phyloP scores from a whole-genome alignment of 1,140 invertebrate genomes.

The Drusus annulatus region DNA sequence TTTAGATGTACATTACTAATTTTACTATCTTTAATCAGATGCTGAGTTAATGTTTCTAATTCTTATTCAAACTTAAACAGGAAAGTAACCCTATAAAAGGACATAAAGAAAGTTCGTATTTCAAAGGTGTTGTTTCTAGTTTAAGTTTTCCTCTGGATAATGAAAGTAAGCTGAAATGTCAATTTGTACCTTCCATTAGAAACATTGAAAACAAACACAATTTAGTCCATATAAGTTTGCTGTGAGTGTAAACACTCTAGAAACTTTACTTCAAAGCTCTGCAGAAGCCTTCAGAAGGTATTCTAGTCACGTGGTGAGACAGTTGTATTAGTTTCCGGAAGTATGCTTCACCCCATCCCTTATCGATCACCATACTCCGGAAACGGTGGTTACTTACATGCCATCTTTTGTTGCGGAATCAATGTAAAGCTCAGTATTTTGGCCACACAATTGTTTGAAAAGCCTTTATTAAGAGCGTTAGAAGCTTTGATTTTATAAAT shows the following conservation, averaged over 20 bases:
- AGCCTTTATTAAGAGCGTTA: no score
- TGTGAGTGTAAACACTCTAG: neutral
- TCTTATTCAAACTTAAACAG: no score
- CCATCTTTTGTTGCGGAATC: slow-evolving; percentile 4
- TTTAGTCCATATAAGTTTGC: neutral
- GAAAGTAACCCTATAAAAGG: no score
- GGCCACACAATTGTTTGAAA: no score
- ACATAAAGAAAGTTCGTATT: no score
- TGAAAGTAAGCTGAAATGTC: no score
- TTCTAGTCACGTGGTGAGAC: slow-evolving; percentile 11
- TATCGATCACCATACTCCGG: slow-evolving; percentile 10
- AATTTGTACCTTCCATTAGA: neutral
- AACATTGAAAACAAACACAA: neutral
- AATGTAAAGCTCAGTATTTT: neutral
- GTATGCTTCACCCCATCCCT: neutral
- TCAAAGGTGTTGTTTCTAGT: no score
- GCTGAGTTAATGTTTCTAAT: no score
- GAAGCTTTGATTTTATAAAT: no score
- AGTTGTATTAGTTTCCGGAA: slow-evolving; percentile 7
- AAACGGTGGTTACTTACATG: slow-evolving; percentile 8
- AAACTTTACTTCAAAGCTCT: slow-evolving; percentile 5
- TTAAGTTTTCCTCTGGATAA: no score
- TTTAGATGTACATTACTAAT: no score
- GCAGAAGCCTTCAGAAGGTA: neutral
- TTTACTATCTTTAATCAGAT: no score